These are phyloP conservation scores for Linurgus olivaceus DNA, from an alignment of 2,797 vertebrate genomes.

Conservation along the genomic window DNA sequence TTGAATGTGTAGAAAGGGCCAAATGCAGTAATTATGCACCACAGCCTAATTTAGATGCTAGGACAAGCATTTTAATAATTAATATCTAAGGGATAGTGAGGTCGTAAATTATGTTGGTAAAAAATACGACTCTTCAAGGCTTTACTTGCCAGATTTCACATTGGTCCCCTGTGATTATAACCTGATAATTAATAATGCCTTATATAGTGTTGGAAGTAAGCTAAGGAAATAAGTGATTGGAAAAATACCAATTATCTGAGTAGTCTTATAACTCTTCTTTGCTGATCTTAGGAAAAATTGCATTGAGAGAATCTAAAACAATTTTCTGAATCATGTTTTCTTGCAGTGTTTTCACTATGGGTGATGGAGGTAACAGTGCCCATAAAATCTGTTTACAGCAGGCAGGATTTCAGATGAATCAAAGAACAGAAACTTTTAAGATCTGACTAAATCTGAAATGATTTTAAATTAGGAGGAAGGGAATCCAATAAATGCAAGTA, in stretches of 20 bases:
- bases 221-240: not conserved
- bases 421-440: not conserved
- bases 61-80: not conserved
- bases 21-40: rapidly evolving
- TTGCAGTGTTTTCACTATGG: not conserved
- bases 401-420: not conserved
- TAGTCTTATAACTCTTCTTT: not conserved
- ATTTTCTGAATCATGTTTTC: not conserved
- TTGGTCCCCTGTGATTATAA: not conserved
- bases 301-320: not conserved
- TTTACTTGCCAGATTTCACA: not conserved
- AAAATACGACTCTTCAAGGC: too few relatives aligned
- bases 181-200: not conserved
- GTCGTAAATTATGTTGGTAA: not conserved
- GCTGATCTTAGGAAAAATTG: not conserved
- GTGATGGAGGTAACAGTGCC: not conserved
- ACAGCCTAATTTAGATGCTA: not conserved
- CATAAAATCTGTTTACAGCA: not conserved
- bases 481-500: not conserved
- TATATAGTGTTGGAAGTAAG: not conserved
- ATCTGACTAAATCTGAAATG: not conserved
- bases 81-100: not conserved
- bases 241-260: not conserved
- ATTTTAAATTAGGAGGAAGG: not conserved
- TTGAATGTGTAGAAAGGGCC: not conserved